Evolutionary conservation across 2,888 invertebrate genomes (phyloP).

Genomic region (Melitaea athalia): DNA sequence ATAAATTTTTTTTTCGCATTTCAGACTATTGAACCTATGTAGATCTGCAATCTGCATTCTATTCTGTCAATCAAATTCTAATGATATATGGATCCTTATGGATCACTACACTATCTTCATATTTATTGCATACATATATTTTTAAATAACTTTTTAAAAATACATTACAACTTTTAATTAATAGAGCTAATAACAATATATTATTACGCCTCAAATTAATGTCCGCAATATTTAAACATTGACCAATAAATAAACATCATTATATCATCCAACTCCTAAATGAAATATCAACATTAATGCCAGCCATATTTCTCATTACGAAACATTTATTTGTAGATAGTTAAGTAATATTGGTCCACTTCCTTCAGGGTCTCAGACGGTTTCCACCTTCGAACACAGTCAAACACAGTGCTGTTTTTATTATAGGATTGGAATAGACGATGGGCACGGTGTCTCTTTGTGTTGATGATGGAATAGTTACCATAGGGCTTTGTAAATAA

Average conservation of each 20-base stretch:
- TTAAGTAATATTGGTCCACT: slow-evolving; percentile 21
- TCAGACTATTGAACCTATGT: too few relatives aligned
- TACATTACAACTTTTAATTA: too few relatives aligned
- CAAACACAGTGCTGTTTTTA: slow-evolving; percentile 4
- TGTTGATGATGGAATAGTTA: slow-evolving; percentile 3
- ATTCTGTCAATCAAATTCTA: too few relatives aligned
- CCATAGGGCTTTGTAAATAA: slow-evolving; percentile 26
- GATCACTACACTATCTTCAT: too few relatives aligned
- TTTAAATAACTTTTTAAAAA: too few relatives aligned
- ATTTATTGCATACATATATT: too few relatives aligned
- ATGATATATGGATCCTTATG: too few relatives aligned
- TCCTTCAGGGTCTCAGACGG: slow-evolving; percentile 5
- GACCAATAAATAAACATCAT: background rate
- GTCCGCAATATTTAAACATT: background rate
- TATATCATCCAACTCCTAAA: background rate
- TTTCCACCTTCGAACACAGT: slow-evolving; percentile 3
- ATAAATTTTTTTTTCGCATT: too few relatives aligned
- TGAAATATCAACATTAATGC: slow-evolving; percentile 3
- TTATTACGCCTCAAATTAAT: too few relatives aligned
- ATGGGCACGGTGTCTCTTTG: slow-evolving; percentile 15
- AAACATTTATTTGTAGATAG: slow-evolving; percentile 18
- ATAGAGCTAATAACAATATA: too few relatives aligned
- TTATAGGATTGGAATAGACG: background rate
- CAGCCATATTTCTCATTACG: slow-evolving; percentile 9
- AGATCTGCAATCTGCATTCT: too few relatives aligned